Base-by-base conservation (phyloP, 37 sponge, comb jelly and placozoan genomes). In the Aplysina aerophoba region DNA sequence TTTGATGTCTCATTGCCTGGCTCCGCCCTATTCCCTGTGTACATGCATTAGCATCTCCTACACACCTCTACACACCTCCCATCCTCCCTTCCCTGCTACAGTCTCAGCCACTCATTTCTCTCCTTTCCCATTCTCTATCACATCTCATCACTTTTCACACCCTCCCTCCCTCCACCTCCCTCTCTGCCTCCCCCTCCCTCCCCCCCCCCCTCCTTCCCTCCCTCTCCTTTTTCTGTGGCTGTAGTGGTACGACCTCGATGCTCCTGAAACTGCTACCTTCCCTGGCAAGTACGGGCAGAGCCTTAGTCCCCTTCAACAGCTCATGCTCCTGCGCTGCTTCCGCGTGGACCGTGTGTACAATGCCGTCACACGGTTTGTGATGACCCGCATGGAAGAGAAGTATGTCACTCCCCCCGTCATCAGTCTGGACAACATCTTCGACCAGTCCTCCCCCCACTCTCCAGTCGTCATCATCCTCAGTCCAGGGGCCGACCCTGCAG, bases 391-490 rank as follows among this genome's bases (percentile, higher is more conserved):
- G 99, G 99, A 95, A 63, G 97, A 99, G 87, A 93, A 97, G 69
- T 99, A 82, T 67, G 99, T 99, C 27, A 99, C 99, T 24, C 99
- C 99, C 24, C 99, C 99, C 28, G 99, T 99, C 0, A 89, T 99
- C 72, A 97, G 92, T 71, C 78, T 95, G 60, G 99, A 99, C 68
- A 90, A 77, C 54, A 86, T 99, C 55, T 92, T 91, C 59, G 99
- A 99, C 40, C 95, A 95, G 87, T 97, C 96, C 54, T 87, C 94
- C 24, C 94, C 95, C 16, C 77, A 65, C 68, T 99, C 99, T 16
- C 99, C 99, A 17, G 95, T 99, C 30, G 99, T 99, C 62, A 97
- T 99, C 88, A 99, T 99, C 69, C 90, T 99, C 84, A 99, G 99
- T 73, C 95, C 99, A 0, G 99, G 99, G 25, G 90, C 99, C 56